Conservation (phyloP, 2,113 vertebrate genomes). For the Coptodon bakossiorum region DNA sequence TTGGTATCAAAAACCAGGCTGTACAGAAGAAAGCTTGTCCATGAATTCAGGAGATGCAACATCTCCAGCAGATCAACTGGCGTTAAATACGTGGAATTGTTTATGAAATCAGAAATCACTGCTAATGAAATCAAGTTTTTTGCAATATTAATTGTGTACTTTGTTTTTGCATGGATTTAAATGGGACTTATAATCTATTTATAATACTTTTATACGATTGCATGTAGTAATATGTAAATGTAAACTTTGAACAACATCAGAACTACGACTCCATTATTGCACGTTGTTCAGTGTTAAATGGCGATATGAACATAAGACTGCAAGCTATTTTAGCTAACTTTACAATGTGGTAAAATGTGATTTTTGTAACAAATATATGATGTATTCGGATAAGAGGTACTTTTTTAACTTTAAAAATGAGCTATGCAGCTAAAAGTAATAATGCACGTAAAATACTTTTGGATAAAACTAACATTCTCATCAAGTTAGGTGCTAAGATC, state of each 20-base stretch:
- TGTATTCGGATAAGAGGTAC: fast-evolving
- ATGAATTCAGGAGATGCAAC: background rate
- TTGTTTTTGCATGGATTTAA: background rate
- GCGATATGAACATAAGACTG: background rate
- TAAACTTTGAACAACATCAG: background rate
- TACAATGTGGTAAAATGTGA: background rate
- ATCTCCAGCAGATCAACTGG: background rate
- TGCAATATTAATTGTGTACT: background rate
- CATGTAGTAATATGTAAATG: background rate
- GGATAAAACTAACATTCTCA: background rate
- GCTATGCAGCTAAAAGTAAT: background rate
- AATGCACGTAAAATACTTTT: background rate
- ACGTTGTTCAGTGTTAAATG: background rate
- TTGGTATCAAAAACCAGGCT: conserved; percentile 27
- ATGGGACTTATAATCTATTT: background rate
- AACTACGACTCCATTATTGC: background rate
- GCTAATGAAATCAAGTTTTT: background rate
- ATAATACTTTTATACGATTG: background rate
- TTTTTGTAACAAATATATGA: background rate
- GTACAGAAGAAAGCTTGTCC: conserved; percentile 21
- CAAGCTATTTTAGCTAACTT: background rate
- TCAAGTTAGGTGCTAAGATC: background rate
- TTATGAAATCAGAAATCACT: background rate
- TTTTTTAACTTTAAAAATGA: background rate
- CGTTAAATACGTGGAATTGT: background rate